Percentiles rank a stretch among this genome's conserved stretches.
Evolutionary conservation across 2,113 vertebrate species (phyloP).

Genomic region (Acrocephalus arundinaceus): DNA sequence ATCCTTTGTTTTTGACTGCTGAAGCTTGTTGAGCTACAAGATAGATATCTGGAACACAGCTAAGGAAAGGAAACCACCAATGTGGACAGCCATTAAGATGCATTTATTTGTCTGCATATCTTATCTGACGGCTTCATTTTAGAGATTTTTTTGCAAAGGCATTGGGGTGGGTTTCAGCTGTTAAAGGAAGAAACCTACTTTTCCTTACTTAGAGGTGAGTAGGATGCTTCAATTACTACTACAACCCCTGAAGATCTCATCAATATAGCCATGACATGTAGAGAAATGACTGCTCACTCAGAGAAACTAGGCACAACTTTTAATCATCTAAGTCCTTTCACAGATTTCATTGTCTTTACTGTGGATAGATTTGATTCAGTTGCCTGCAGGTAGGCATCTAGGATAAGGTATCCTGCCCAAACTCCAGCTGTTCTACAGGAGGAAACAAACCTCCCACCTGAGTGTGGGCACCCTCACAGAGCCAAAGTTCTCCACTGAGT

Average conservation of each 20-base stretch:
- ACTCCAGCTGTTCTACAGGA: neutral
- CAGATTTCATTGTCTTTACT: neutral
- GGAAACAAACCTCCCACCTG: neutral
- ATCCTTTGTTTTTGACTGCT: neutral
- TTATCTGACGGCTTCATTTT: neutral
- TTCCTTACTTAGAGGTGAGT: neutral
- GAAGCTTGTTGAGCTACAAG: neutral
- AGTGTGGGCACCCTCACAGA: neutral
- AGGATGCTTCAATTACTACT: neutral
- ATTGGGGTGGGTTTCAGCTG: neutral
- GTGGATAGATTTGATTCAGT: neutral
- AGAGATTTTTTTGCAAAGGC: neutral
- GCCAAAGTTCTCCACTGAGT: neutral
- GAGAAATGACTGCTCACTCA: neutral
- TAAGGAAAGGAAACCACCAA: neutral
- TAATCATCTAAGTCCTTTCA: neutral
- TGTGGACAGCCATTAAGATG: neutral
- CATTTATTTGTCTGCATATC: conserved; percentile 27
- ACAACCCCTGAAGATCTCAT: neutral
- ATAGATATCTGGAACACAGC: neutral
- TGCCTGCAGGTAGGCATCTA: neutral
- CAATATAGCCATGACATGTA: neutral
- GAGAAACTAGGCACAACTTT: neutral
- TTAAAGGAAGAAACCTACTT: neutral
- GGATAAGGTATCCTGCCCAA: neutral